These are phyloP conservation scores for Dinomys branickii DNA, from an alignment of 2,113 vertebrate genomes.

Conservation along the genomic window DNA sequence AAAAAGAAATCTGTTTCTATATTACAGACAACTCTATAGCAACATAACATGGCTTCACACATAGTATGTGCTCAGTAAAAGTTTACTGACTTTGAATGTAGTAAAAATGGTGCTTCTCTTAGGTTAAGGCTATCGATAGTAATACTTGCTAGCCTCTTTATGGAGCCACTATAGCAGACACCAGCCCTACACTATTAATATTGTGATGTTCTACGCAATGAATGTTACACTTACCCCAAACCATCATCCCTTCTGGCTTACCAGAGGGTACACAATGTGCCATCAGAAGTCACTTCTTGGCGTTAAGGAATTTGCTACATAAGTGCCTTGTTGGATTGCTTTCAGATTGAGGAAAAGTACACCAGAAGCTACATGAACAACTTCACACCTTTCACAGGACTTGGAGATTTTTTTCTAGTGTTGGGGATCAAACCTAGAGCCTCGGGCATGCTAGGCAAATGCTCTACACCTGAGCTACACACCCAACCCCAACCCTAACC, in stretches of 20 bases:
- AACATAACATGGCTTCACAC: constrained; percentile 45
- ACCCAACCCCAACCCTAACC: not conserved
- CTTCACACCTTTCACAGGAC: constrained; percentile 27
- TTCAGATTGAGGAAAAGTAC: constrained; percentile 41
- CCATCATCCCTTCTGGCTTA: not conserved
- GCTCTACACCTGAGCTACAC: not conserved
- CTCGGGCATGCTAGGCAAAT: not conserved
- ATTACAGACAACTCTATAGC: constrained; percentile 41
- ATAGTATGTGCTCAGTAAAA: constrained; percentile 54
- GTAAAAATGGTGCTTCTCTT: constrained; percentile 47
- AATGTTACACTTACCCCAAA: constrained; percentile 30
- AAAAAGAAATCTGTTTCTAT: constrained; percentile 50
- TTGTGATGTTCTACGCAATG: constrained; percentile 41
- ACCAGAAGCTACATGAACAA: constrained; percentile 54
- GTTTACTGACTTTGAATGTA: constrained; percentile 19
- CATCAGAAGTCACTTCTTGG: constrained; percentile 35
- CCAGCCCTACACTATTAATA: not conserved
- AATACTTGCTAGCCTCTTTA: not conserved
- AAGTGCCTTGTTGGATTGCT: constrained; percentile 43
- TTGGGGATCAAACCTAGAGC: not conserved
- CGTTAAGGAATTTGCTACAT: constrained; percentile 23
- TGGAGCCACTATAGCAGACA: not conserved
- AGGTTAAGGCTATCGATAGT: constrained; percentile 41
- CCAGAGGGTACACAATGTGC: not conserved
- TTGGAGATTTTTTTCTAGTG: not conserved